Evolutionary conservation across 2,797 vertebrate genomes (phyloP).

Genomic region (Neosilurus mollespiculum): DNA sequence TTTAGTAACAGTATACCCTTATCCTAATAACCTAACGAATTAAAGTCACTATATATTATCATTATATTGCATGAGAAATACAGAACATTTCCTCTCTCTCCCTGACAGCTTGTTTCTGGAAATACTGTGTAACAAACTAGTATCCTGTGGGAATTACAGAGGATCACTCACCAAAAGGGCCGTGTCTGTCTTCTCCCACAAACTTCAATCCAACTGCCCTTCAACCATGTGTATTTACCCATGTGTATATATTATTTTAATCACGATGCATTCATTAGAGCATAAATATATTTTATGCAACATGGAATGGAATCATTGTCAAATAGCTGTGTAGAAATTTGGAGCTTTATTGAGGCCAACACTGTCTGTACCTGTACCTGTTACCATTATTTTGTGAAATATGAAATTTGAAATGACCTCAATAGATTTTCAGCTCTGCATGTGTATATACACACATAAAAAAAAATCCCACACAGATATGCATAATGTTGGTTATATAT

Average conservation of each 20-base stretch:
- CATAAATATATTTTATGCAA: conserved; percentile 65
- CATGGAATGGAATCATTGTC: conserved; percentile 29
- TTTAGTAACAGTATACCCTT: background rate
- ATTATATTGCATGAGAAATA: background rate
- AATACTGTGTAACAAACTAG: conserved; percentile 82
- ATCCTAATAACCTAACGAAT: background rate
- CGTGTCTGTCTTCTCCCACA: conserved; percentile 46
- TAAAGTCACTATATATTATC: background rate
- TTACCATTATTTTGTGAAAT: background rate
- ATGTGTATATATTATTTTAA: conserved; percentile 47
- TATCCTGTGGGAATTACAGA: conserved; percentile 3
- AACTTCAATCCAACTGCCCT: conserved; percentile 35
- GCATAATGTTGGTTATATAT: conserved; percentile 9
- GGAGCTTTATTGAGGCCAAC: conserved; percentile 24
- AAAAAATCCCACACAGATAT: background rate
- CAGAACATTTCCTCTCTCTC: background rate
- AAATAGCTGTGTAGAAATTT: background rate
- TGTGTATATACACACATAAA: background rate
- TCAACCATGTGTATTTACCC: conserved; percentile 40
- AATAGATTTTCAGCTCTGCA: conserved; percentile 18
- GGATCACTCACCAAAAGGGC: conserved; percentile 9
- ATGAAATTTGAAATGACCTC: background rate
- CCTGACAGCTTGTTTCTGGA: conserved; percentile 80
- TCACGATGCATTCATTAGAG: conserved; percentile 36
- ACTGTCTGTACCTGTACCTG: conserved; percentile 37